Conservation (phyloP, 2,797 vertebrate genomes). For the Lerista edwardsae region DNA sequence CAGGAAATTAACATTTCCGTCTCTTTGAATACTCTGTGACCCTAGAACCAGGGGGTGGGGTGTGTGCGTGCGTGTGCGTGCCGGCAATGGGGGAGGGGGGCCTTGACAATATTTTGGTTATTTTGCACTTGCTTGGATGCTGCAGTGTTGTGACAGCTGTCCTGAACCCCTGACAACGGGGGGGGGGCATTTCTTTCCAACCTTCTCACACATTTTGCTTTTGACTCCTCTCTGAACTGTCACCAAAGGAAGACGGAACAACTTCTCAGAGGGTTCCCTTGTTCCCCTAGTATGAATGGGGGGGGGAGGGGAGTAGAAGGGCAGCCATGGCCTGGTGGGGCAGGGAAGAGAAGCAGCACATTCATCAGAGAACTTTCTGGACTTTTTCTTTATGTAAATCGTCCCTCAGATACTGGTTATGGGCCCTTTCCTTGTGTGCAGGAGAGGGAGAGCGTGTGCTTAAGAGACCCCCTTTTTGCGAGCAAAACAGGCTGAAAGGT, state of each 20-base stretch:
- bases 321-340: not conserved
- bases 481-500: slow-evolving; percentile 57
- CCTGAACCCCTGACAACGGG: slow-evolving; percentile 86
- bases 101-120: slow-evolving; percentile 82
- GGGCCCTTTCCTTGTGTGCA: not conserved
- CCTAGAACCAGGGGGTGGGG: slow-evolving; percentile 70
- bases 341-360: slow-evolving; percentile 59
- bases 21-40: slow-evolving; percentile 81
- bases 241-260: slow-evolving; percentile 85
- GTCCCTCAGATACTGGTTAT: not conserved
- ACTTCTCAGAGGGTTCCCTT: slow-evolving; percentile 84
- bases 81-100: slow-evolving; percentile 64
- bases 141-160: slow-evolving; percentile 87
- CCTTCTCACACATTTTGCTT: slow-evolving; percentile 79
- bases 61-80: not conserved
- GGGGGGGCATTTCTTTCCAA: slow-evolving; percentile 77
- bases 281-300: slow-evolving; percentile 78
- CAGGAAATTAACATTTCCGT: slow-evolving; percentile 84
- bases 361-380: slow-evolving; percentile 73
- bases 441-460: slow-evolving; percentile 41
- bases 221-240: slow-evolving; percentile 84
- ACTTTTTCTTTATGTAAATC: not conserved
- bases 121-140: slow-evolving; percentile 80
- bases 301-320: not conserved
- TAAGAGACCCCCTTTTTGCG: slow-evolving; percentile 52